Evolutionary conservation across 1,140 invertebrate species (phyloP).

Genomic region (Drosophila gunungcola): DNA sequence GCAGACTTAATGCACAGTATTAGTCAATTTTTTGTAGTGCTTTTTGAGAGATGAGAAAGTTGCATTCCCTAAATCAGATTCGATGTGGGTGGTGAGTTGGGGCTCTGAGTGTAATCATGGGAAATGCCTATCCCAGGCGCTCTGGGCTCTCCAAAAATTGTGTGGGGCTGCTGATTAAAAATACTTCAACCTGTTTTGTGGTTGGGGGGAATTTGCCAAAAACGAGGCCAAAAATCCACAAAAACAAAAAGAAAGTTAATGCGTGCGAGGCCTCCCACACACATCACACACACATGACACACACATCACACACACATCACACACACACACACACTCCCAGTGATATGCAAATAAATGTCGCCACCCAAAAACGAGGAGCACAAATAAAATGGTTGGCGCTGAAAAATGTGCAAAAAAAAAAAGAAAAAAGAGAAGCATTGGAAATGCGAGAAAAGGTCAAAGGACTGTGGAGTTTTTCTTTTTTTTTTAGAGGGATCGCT

Average conservation of each 20-base stretch:
- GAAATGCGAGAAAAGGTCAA: slow-evolving; percentile 34
- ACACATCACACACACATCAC: not conserved
- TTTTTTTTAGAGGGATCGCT: slow-evolving; percentile 8
- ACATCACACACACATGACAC: not conserved
- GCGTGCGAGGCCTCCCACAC: not conserved
- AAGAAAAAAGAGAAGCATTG: not conserved
- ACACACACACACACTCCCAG: not conserved
- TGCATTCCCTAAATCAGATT: slow-evolving; percentile 16
- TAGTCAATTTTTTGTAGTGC: not conserved
- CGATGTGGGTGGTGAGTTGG: not conserved
- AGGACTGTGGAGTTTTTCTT: slow-evolving; percentile 6
- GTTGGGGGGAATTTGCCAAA: slow-evolving; percentile 9
- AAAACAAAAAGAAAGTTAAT: slow-evolving; percentile 33
- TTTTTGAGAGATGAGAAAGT: not conserved
- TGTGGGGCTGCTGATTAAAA: slow-evolving; percentile 34
- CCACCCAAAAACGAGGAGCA: slow-evolving; percentile 12
- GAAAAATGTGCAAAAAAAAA: slow-evolving; percentile 41
- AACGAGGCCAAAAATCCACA: slow-evolving; percentile 33
- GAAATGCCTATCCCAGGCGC: slow-evolving; percentile 17
- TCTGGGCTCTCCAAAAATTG: slow-evolving; percentile 3
- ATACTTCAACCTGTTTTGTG: slow-evolving; percentile 36
- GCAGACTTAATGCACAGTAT: not conserved
- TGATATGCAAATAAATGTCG: slow-evolving; percentile 46
- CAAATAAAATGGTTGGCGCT: slow-evolving; percentile 40
- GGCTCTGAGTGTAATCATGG: slow-evolving; percentile 13